phyloP scores from a whole-genome alignment of 2,113 vertebrate genomes.

The Cottus gobio region DNA sequence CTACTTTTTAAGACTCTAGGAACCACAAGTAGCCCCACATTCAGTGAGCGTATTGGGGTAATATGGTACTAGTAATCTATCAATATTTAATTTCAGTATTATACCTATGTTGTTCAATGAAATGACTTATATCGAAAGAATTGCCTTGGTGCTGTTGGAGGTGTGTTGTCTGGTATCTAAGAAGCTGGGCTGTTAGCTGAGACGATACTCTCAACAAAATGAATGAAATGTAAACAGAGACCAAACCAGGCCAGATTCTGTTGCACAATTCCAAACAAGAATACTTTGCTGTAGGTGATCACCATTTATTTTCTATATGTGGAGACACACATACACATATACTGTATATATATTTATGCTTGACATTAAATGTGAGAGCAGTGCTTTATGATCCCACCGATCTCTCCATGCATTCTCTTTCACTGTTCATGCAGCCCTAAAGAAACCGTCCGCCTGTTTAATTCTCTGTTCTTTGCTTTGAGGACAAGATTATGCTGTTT shows the following conservation, averaged over 20 bases:
- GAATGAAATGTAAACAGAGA: slow-evolving; percentile 48
- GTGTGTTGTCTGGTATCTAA: slow-evolving; percentile 29
- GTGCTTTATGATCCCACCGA: background rate
- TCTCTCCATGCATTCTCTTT: background rate
- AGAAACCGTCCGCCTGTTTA: background rate
- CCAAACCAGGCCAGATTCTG: background rate
- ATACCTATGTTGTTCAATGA: background rate
- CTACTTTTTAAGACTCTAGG: no score
- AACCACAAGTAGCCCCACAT: no score
- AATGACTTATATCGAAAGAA: background rate
- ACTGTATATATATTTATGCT: background rate
- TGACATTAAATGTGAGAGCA: background rate
- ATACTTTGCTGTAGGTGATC: background rate
- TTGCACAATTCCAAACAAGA: slow-evolving; percentile 8
- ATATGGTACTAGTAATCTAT: no score
- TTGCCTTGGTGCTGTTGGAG: background rate
- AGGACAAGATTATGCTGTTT: background rate
- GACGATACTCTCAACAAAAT: slow-evolving; percentile 10
- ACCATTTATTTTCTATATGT: background rate
- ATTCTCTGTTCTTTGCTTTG: background rate
- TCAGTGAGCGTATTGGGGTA: no score
- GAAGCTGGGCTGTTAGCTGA: slow-evolving; percentile 24
- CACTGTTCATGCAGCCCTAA: background rate
- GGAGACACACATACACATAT: background rate
- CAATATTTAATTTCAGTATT: background rate